Conservation (phyloP, 1,140 invertebrate genomes). For the Pseudomyrmex pallidus region DNA sequence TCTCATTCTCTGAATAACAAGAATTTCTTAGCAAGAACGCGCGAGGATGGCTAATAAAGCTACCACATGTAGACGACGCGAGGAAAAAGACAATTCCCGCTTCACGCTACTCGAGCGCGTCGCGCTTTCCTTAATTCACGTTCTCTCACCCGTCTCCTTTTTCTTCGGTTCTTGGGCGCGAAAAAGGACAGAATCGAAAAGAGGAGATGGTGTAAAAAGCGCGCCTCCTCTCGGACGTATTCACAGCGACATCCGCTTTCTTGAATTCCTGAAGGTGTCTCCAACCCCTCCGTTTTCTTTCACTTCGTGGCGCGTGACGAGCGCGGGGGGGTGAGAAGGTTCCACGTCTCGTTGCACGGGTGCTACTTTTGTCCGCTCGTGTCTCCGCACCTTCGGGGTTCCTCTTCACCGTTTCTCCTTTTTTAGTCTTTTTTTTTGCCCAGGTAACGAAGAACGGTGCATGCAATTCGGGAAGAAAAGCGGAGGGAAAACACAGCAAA, state of each 20-base stretch:
- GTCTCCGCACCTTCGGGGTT: conserved; percentile 9
- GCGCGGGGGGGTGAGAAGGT: conserved; percentile 52
- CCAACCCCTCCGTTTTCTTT: conserved; percentile 15
- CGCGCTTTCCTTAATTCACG: conserved; percentile 63
- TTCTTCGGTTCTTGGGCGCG: conserved; percentile 41
- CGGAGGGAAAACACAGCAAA: conserved; percentile 59
- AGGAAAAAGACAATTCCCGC: conserved; percentile 68
- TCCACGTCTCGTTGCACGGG: conserved; percentile 57
- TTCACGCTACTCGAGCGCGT: conserved; percentile 67
- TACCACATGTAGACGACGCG: conserved; percentile 30
- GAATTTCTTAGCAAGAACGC: conserved; percentile 28
- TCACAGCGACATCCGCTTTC: conserved; percentile 70
- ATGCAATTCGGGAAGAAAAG: conserved; percentile 45
- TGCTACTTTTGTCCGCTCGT: conserved; percentile 76
- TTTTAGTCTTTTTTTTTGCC: background rate
- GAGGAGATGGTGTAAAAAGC: conserved; percentile 56
- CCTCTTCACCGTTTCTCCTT: background rate
- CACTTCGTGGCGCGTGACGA: conserved; percentile 7
- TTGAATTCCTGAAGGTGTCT: conserved; percentile 72
- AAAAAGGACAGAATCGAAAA: conserved; percentile 45
- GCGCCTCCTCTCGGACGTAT: conserved; percentile 65
- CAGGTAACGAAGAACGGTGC: conserved; percentile 46
- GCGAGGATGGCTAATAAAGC: conserved; percentile 65
- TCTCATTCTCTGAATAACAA: conserved; percentile 36
- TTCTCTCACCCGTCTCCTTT: conserved; percentile 35